phyloP scores from a whole-genome alignment of 2,797 vertebrate genomes.

The Pogoniulus pusillus region DNA sequence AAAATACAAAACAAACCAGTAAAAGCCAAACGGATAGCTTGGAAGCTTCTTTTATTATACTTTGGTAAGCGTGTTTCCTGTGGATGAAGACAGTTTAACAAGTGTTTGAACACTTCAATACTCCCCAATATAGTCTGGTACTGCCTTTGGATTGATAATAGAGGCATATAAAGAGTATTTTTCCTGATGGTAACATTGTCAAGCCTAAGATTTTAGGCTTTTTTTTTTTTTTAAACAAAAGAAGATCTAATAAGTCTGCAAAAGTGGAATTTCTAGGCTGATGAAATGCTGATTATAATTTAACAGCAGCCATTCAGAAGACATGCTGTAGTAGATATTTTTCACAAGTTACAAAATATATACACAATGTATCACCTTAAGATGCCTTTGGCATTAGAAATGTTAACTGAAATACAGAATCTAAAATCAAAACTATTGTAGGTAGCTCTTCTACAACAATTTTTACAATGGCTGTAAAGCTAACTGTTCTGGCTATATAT shows the following conservation, averaged over 20 bases:
- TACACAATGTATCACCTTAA: conserved; percentile 82
- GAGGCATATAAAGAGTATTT: background rate
- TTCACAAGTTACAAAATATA: conserved; percentile 88
- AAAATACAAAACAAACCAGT: background rate
- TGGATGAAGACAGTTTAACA: conserved; percentile 30
- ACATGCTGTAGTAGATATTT: conserved; percentile 68
- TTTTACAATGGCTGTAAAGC: conserved; percentile 72
- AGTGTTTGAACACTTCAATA: background rate
- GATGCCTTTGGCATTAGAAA: conserved; percentile 71
- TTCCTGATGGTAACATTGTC: conserved; percentile 20
- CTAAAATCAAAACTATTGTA: conserved; percentile 58
- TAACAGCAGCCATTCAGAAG: conserved; percentile 76
- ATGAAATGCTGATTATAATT: conserved; percentile 73
- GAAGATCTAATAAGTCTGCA: conserved; percentile 20
- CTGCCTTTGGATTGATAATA: background rate
- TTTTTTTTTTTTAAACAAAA: background rate
- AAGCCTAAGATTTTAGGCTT: background rate
- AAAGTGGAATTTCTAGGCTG: conserved; percentile 42
- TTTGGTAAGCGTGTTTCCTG: conserved; percentile 51
- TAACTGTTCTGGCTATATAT: conserved; percentile 68
- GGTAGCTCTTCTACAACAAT: conserved; percentile 67
- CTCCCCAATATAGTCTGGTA: background rate
- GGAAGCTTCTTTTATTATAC: conserved; percentile 71
- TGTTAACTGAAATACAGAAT: conserved; percentile 67
- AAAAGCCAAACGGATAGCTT: background rate